A percentile compares a stretch with the other conserved stretches of the same genome.
Evolutionary conservation across 2,797 vertebrate genomes (phyloP).

Genomic region (Podarcis siculus): DNA sequence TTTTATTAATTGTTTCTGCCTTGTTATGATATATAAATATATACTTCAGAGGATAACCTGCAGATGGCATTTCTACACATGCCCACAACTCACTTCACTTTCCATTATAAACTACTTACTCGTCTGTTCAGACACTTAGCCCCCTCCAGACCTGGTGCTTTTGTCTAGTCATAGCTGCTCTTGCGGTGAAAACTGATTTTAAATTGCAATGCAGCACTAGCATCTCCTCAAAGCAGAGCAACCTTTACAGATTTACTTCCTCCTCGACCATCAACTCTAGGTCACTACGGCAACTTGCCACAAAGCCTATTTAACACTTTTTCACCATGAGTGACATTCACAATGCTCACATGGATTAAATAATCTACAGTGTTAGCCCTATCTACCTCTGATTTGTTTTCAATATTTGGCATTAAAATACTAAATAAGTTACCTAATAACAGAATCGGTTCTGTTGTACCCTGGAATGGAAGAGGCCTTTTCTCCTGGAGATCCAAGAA

Average conservation of each 20-base stretch:
- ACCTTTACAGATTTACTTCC: not conserved
- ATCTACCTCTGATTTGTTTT: constrained; percentile 16
- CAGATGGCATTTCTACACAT: not conserved
- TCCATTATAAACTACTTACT: constrained; percentile 5
- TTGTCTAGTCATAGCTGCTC: not conserved
- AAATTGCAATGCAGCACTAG: not conserved
- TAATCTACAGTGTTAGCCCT: constrained; percentile 2
- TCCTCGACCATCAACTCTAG: not conserved
- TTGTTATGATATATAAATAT: not conserved
- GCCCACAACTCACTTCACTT: not conserved
- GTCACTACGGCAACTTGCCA: not conserved
- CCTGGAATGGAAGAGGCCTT: constrained; percentile 98
- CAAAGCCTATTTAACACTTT: constrained; percentile 8
- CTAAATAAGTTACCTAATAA: constrained; percentile 89
- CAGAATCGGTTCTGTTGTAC: constrained; percentile 97
- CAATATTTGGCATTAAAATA: constrained; percentile 34
- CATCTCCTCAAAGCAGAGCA: not conserved
- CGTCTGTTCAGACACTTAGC: not conserved
- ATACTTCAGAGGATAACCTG: constrained; percentile 1
- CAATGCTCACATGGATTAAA: constrained; percentile 8
- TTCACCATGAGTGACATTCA: not conserved
- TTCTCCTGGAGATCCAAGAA: constrained; percentile 97
- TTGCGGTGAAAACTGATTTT: not conserved
- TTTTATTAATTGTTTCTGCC: not conserved
- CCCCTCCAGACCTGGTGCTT: not conserved